Evolutionary conservation across 2,113 vertebrate species (phyloP).

Genomic region (Mus pahari): DNA sequence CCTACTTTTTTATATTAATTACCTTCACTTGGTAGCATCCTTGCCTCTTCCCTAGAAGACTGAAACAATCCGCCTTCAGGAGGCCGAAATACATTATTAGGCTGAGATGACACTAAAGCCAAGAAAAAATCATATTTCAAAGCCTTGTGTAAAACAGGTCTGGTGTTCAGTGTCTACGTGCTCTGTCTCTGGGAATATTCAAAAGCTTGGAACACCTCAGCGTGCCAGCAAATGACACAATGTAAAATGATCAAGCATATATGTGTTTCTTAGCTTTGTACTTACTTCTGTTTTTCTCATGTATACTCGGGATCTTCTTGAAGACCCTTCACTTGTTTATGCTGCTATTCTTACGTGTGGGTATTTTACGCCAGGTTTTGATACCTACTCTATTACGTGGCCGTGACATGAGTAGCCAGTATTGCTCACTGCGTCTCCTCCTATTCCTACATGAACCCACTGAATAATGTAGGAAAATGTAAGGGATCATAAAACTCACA

Average conservation of each 20-base stretch:
- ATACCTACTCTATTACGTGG: not conserved
- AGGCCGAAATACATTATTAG: not conserved
- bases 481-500: no score
- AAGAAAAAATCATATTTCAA: not conserved
- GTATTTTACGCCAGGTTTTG: not conserved
- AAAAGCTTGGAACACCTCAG: not conserved
- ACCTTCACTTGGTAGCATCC: not conserved
- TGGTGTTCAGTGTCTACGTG: not conserved
- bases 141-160: not conserved
- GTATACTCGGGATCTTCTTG: not conserved
- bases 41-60: not conserved
- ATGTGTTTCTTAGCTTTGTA: not conserved
- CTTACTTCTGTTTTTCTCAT: not conserved
- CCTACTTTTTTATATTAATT: not conserved
- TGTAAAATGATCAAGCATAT: not conserved
- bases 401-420: fast-evolving
- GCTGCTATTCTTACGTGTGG: not conserved
- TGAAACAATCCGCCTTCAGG: not conserved
- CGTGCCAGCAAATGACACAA: not conserved
- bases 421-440: not conserved
- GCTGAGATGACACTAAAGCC: not conserved
- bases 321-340: not conserved
- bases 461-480: not conserved
- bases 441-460: not conserved
- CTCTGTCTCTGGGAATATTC: not conserved